Evolutionary conservation across 1,140 invertebrate genomes (phyloP), one percentile per base, ranked within the genome.

Genomic region (Phenacoccus solenopsis): DNA sequence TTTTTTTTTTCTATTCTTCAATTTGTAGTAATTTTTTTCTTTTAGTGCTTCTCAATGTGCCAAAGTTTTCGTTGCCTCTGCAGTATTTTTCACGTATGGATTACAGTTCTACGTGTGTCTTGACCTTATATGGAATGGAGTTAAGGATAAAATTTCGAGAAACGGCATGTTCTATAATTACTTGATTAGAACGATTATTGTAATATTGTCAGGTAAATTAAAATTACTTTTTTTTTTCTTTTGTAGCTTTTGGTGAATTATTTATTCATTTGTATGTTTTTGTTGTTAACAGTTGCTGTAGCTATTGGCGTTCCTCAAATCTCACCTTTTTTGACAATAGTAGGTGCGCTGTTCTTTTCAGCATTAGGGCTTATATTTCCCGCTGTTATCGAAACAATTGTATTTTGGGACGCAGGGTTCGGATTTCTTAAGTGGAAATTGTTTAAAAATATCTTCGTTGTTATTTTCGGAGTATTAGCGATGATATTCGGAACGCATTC

Each of bases 91-190:
- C 76, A 94, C 93, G 0, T 98, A 95, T 78, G 92, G 90, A n/a
- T 84, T 98, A 56, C 96, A 98, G 67, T 93, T 97, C 76, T 98
- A 93, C 78, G 94, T 98, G 1, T 95, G 94, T 76, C 79, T 91
- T n/a, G 90, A 91, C 75, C 91, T 91, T 71, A 84, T 82, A 49
- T 91, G 89, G 89, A 85, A 84, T 75, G 80, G 78, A 28, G 81
- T 91, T 49, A 90, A 91, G 76, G 84, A 89, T 1, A 83, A 81
- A 70, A 90, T 85, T 76, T 80, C 81, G 9, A 87, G 87, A 73
- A 83, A 83, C 20, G 84, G 86, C 20, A 70, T 20, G 0, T 70
- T 91, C 10, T 84, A 86, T 0, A 91, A 96, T 78, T 93, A 90
- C 77, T 75, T 87, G 28, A 81, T 94, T 74, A 84, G 93, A 73